Percentiles rank a stretch among this genome's conserved stretches.
Evolutionary conservation across 2,797 vertebrate genomes (phyloP).

Genomic region (Sebastes taczanowskii): DNA sequence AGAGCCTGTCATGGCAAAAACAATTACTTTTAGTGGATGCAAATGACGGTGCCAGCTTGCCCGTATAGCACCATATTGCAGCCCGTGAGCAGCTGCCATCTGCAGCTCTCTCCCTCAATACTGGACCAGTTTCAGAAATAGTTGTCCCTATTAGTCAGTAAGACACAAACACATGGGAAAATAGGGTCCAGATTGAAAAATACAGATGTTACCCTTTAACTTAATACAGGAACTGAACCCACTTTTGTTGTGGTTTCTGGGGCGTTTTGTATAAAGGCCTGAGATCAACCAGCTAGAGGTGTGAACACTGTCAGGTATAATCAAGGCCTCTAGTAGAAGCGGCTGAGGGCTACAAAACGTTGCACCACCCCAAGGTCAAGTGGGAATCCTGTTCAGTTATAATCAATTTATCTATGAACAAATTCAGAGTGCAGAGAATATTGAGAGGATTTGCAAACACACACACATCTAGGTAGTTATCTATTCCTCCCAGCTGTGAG

Average conservation of each 20-base stretch:
- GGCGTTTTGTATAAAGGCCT: neutral
- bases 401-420: slow-evolving; percentile 47
- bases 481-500: slow-evolving; percentile 50
- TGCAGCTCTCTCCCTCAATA: no score
- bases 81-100: no score
- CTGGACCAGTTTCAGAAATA: no score
- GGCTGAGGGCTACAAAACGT: slow-evolving; percentile 18
- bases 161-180: no score
- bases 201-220: neutral
- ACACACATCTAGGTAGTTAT: slow-evolving; percentile 47
- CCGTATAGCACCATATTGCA: no score
- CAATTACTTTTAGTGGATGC: no score
- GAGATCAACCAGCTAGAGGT: slow-evolving; percentile 3
- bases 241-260: neutral
- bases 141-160: no score
- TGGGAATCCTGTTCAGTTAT: slow-evolving; percentile 27
- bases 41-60: no score
- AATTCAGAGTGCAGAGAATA: slow-evolving; percentile 31
- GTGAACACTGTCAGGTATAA: slow-evolving; percentile 20
- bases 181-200: no score
- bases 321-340: neutral
- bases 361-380: slow-evolving; percentile 48
- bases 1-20: no score
- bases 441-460: slow-evolving; percentile 8
- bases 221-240: neutral